Evolutionary conservation across 2,113 vertebrate species (phyloP), one percentile per base, ranked within the genome.

Genomic region (Pedionomus torquatus): DNA sequence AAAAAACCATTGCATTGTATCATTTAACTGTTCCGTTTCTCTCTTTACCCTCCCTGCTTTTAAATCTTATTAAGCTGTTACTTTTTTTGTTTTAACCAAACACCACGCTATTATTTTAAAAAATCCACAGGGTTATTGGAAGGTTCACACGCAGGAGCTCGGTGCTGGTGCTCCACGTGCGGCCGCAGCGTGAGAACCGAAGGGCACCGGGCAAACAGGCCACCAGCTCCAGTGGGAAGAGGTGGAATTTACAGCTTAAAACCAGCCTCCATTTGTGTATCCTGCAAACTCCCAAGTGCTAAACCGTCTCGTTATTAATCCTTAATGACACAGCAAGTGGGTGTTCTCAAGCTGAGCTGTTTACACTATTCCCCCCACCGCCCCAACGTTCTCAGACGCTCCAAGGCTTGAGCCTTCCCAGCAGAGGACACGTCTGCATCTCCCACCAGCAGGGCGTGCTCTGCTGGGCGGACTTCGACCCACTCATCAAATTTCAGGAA

Each of bases 321-420:
- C 84, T 49, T 9, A 85, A 25, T 1, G 30, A 39, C 52, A 43
- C 24, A 21, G 35, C n/a, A 57, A 52, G 26, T 5, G 35, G 3
- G 10, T 3, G 11, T 4, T 39, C 28, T 17, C 41, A 10, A 4
- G 30, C 43, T 1, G 11, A 8, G 26, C 7, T 23, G 10, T 5
- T 64, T 0, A 33, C 3, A 4, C 14, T 18, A 1, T 7, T 24
- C 11, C 25, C 17, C 31, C 13, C 1, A 39, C 35, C 9, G n/a
- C n/a, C n/a, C n/a, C n/a, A n/a, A n/a, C n/a, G n/a, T 61, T 5
- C 31, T 7, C 20, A 28, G n/a, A 17, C 18, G 52, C 31, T 49
- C 43, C 44, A 4, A 7, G 10, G 37, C 12, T 0, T 10, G 2
- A 24, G 28, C 71, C 74, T 37, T 39, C 31, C 1, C 0, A 2